These are phyloP conservation scores for Microcaecilia unicolor DNA, from an alignment of 2,797 vertebrate genomes.

Conservation along the genomic window DNA sequence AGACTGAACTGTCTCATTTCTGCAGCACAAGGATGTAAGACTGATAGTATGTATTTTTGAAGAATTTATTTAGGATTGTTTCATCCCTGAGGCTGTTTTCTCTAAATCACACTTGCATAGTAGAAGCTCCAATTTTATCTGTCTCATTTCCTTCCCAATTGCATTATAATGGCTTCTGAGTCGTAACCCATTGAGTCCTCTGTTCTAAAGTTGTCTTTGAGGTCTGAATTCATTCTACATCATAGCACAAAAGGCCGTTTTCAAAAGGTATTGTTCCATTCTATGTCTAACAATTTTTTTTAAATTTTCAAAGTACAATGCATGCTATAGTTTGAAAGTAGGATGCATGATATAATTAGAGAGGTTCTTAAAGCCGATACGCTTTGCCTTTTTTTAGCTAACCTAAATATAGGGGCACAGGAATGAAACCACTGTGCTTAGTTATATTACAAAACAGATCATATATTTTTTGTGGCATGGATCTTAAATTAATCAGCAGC, in stretches of 20 bases:
- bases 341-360: too few species aligned
- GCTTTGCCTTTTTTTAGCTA: not conserved
- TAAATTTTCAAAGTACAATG: too few species aligned
- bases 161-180: constrained; percentile 7
- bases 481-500: too few species aligned
- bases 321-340: too few species aligned
- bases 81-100: not conserved
- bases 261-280: too few species aligned
- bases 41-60: not conserved
- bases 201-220: too few species aligned
- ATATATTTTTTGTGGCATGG: too few species aligned
- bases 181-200: too few species aligned
- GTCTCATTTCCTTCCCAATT: not conserved
- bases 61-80: not conserved
- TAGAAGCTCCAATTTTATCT: not conserved
- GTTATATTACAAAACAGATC: not conserved
- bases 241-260: too few species aligned
- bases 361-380: not conserved
- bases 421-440: not conserved
- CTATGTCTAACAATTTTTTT: too few species aligned
- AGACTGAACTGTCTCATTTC: not conserved
- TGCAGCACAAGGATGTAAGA: not conserved
- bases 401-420: not conserved
- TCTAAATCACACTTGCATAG: constrained; percentile 10
- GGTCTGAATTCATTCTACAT: too few species aligned